Conservation (phyloP, 2,888 invertebrate genomes). For the Achlya flavicornis region DNA sequence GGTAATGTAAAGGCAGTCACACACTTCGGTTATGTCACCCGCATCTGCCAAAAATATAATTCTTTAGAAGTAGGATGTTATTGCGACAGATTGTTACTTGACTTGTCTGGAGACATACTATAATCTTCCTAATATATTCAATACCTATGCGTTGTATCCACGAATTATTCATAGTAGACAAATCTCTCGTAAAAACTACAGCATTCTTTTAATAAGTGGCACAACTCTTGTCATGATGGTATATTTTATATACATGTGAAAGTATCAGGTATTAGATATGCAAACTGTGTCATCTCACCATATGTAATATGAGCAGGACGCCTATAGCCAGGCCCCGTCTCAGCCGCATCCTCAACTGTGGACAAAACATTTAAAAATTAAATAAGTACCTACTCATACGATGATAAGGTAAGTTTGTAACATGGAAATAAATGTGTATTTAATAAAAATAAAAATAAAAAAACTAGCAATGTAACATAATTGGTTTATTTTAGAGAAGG, state of each 20-base stretch:
- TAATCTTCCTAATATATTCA: too few relatives aligned
- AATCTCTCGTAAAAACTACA: not conserved
- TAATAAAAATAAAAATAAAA: too few relatives aligned
- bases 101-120: too few relatives aligned
- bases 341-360: conserved; percentile 75
- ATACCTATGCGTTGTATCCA: too few relatives aligned
- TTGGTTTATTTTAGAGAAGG: too few relatives aligned
- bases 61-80: too few relatives aligned
- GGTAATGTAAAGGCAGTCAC: too few relatives aligned
- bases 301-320: conserved; percentile 74
- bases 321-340: conserved; percentile 67
- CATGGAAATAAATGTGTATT: not conserved
- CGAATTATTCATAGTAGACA: too few relatives aligned
- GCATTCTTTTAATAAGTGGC: not conserved
- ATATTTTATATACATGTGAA: not conserved
- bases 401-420: not conserved
- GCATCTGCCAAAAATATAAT: too few relatives aligned
- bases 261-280: conserved; percentile 18
- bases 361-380: conserved; percentile 52
- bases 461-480: too few relatives aligned
- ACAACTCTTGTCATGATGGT: not conserved
- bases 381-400: conserved; percentile 25
- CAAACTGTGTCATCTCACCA: conserved; percentile 58
- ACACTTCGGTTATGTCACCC: too few relatives aligned
- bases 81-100: too few relatives aligned